A percentile compares a stretch with the other conserved stretches of the same genome.
Conservation (phyloP, 2,797 vertebrate species). For the Brachyrhaphis roseni region DNA sequence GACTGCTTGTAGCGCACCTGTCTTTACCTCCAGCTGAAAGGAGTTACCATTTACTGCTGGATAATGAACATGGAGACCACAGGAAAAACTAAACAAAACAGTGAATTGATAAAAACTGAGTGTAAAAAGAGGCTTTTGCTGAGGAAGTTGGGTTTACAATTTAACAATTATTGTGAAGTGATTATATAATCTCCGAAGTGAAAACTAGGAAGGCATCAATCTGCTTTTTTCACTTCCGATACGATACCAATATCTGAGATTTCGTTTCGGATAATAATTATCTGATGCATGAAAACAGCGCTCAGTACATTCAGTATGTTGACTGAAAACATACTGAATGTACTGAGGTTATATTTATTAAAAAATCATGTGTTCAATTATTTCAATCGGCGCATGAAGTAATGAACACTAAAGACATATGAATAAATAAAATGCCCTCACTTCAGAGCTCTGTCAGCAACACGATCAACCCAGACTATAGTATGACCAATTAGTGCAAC, state of each 20-base stretch:
- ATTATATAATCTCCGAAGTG: neutral
- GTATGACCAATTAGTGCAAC: neutral
- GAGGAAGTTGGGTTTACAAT: neutral
- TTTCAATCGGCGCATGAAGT: neutral
- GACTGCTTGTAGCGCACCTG: conserved; percentile 39
- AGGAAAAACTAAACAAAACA: neutral
- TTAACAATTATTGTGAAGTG: neutral
- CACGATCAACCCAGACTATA: neutral
- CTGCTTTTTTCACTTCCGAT: no score
- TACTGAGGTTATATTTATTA: neutral
- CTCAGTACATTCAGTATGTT: no score
- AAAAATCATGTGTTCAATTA: neutral
- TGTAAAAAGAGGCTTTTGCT: neutral
- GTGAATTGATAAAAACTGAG: conserved; percentile 13
- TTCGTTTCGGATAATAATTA: no score
- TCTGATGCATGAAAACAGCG: no score
- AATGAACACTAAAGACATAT: neutral
- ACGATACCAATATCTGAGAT: no score
- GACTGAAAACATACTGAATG: neutral
- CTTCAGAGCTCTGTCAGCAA: neutral
- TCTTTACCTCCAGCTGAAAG: conserved; percentile 32
- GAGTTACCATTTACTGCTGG: conserved; percentile 33
- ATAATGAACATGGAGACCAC: conserved; percentile 22
- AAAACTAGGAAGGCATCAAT: neutral
- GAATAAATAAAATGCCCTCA: neutral